Conservation (phyloP, 2,797 vertebrate genomes). For the Diplodus puntazzo region DNA sequence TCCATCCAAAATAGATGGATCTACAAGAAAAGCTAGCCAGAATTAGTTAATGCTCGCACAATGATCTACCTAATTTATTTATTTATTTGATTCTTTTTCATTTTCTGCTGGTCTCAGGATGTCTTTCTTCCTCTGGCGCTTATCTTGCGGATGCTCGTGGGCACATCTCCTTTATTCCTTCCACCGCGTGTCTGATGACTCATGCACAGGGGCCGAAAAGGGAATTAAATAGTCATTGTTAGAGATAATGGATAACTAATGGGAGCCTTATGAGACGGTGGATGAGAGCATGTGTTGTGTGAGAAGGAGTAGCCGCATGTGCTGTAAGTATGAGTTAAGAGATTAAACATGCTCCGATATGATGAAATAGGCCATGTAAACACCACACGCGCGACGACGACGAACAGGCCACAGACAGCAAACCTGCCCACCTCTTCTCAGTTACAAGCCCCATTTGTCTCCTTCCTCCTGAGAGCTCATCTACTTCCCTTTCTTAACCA, state of each 20-base stretch:
- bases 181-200: slow-evolving; percentile 56
- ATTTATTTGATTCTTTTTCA: slow-evolving; percentile 48
- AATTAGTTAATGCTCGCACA: slow-evolving; percentile 70
- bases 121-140: slow-evolving; percentile 38
- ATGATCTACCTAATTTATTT: slow-evolving; percentile 50
- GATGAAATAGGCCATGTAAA: slow-evolving; percentile 39
- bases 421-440: slow-evolving; percentile 13
- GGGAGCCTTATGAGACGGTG: slow-evolving; percentile 32
- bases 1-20: slow-evolving; percentile 80
- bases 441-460: slow-evolving; percentile 37
- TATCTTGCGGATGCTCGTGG: slow-evolving; percentile 34
- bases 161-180: slow-evolving; percentile 35
- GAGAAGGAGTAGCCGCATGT: slow-evolving; percentile 29
- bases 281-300: slow-evolving; percentile 16
- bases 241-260: slow-evolving; percentile 59
- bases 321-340: slow-evolving; percentile 26
- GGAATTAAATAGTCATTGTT: slow-evolving; percentile 44
- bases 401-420: slow-evolving; percentile 2
- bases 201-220: slow-evolving; percentile 27
- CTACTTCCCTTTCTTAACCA: slow-evolving; percentile 11
- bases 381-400: slow-evolving; percentile 16
- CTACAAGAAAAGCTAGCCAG: slow-evolving; percentile 60
- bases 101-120: slow-evolving; percentile 37
- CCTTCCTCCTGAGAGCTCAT: slow-evolving; percentile 27
- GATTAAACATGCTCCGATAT: slow-evolving; percentile 34